phyloP scores from a whole-genome alignment of 2,113 vertebrate species.

The Thamnophis sirtalis region DNA sequence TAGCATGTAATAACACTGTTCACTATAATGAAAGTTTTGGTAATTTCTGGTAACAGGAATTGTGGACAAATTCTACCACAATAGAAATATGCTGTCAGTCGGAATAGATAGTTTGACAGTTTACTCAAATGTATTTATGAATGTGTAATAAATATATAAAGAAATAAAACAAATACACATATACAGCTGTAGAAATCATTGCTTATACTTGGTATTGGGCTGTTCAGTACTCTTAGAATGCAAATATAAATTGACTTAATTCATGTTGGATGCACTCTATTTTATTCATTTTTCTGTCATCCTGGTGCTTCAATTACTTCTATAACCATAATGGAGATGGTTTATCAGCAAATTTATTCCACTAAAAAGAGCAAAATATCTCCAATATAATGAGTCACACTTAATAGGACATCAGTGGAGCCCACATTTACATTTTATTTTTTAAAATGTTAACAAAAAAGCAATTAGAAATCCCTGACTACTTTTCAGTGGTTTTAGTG shows the following conservation, averaged over 20 bases:
- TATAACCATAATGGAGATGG: conserved; percentile 33
- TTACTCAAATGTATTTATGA: not conserved
- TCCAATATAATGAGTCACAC: conserved; percentile 10
- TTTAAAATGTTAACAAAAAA: not conserved
- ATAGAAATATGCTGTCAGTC: not conserved
- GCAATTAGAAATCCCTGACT: not conserved
- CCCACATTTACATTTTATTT: not conserved
- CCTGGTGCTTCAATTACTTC: conserved; percentile 40
- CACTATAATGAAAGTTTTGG: not conserved
- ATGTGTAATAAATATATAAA: not conserved
- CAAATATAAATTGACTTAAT: conserved; percentile 29
- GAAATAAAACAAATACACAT: not conserved
- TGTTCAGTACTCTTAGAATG: conserved; percentile 57
- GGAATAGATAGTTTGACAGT: not conserved
- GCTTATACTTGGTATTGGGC: conserved; percentile 32
- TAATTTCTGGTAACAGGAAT: not conserved
- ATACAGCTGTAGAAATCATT: conserved; percentile 15
- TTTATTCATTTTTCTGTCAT: conserved; percentile 35
- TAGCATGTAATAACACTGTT: not conserved
- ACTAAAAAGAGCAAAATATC: conserved; percentile 35
- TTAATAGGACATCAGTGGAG: not conserved
- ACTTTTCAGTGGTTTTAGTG: not conserved
- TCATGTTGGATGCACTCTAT: conserved; percentile 36
- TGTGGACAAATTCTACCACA: not conserved
- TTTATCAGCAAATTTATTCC: conserved; percentile 23